Evolutionary conservation across 2,113 vertebrate genomes (phyloP), one percentile per base, ranked within the genome.

Genomic region (Phyllostomus discolor): DNA sequence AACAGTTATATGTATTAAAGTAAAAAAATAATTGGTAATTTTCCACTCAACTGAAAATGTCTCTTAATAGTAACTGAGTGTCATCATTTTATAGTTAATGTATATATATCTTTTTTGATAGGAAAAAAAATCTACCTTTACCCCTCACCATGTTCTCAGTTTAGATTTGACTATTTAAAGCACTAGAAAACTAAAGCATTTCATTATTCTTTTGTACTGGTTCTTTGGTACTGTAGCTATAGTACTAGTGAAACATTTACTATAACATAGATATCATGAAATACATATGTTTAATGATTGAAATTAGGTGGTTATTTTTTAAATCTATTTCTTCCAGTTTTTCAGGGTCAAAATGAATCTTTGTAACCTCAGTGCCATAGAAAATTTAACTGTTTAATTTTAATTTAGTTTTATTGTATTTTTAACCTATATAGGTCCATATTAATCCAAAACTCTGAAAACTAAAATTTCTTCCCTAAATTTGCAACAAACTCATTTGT

Each of bases 401-500:
- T 83, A 76, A 67, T 86, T 90, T 72, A 41, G 73, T 33, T 92
- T 62, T 28, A 41, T 90, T 88, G 76, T 31, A 48, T 35, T 94
- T 95, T 76, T 87, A 73, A 35, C 85, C 88, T 93, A 43, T 87
- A 86, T 16, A 72, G 8, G 8, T 92, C 35, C 2, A 5, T 62
- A 90, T 59, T 31, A 72, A 91, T 89, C n/a, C n/a, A 82, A 78
- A 96, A 93, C 70, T 83, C 35, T 78, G 28, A 64, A 91, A 92
- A 88, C 66, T 90, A 54, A 85, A 54, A 43, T 84, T 78, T 76
- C 48, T 52, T 67, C 26, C 41, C 83, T 88, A 70, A 73, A 88
- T 89, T 93, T 72, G 2, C 16, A 89, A 16, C 50, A 75, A 17
- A 66, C 31, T 88, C 5, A 43, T 75, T 87, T 81, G 11, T 67